These are phyloP conservation scores for Augochlorella aurata DNA, from an alignment of 2,888 invertebrate species.

Conservation along the genomic window DNA sequence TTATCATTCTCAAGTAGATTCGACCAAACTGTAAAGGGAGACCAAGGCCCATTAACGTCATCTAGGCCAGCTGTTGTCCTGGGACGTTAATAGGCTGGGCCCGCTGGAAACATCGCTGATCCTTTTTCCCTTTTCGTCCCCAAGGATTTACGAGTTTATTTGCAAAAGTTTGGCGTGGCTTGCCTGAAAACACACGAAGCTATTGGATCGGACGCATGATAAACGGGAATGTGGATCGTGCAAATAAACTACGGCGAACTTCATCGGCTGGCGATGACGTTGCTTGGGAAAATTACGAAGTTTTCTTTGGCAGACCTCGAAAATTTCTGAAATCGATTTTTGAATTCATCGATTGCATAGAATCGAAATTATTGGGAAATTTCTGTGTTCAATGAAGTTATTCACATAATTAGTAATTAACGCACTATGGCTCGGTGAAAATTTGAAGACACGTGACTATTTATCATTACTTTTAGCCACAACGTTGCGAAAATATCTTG, in stretches of 20 bases:
- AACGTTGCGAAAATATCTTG: too few species aligned
- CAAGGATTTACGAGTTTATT: slow-evolving; percentile 59
- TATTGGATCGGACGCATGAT: slow-evolving; percentile 18
- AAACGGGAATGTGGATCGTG: slow-evolving; percentile 43
- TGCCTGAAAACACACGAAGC: slow-evolving; percentile 28
- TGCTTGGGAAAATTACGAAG: slow-evolving; percentile 1
- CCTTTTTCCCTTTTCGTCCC: neutral
- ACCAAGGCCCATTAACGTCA: slow-evolving; percentile 42
- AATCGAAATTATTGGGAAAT: too few species aligned
- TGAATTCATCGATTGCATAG: too few species aligned
- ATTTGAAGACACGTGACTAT: too few species aligned
- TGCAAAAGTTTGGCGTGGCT: slow-evolving; percentile 22
- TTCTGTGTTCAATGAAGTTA: too few species aligned
- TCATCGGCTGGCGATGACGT: slow-evolving; percentile 16
- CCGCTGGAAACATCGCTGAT: slow-evolving; percentile 34
- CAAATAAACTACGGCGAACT: slow-evolving; percentile 43
- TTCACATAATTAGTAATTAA: too few species aligned
- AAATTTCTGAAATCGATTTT: too few species aligned
- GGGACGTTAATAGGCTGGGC: slow-evolving; percentile 61
- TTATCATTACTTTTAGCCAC: too few species aligned
- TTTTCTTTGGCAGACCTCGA: neutral
- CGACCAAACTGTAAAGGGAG: slow-evolving; percentile 20
- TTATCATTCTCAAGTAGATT: slow-evolving; percentile 32
- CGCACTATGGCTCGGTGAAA: too few species aligned
- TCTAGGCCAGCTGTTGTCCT: slow-evolving; percentile 53